Evolutionary conservation across 2,797 vertebrate genomes (phyloP), one percentile per base, ranked within the genome.

Genomic region (Rhinophrynus dorsalis): DNA sequence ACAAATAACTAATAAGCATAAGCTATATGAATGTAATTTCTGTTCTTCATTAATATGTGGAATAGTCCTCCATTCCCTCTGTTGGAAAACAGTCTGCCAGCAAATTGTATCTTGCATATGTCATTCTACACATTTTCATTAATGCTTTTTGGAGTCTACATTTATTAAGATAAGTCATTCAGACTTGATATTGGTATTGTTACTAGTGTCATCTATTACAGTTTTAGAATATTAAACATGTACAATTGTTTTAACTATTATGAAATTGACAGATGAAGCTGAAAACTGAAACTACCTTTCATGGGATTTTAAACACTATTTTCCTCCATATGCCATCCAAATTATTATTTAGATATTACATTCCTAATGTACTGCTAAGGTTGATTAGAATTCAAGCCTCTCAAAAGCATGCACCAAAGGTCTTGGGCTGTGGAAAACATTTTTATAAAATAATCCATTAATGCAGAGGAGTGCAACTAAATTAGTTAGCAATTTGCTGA

Each of bases 401-500:
- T 97, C 93, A 93, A 93, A 94, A 87, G 91, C 91, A 93, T 94
- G 92, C 93, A 93, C 92, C 93, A 95, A 94, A 96, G 96, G 95
- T 97, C 96, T 97, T 93, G 82, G 92, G 92, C 94, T 96, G 92
- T 91, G 93, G 93, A 98, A 98, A 96, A 96, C 94, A 96, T 97
- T 98, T 99, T 98, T 95, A 97, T 98, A 98, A 96, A 99, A 97
- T 98, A 99, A 99, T 96, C 96, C 96, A 99, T 99, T 99, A 98
- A 99, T 98, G 96, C 97, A 98, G 95, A 98, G 97, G 96, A 98
- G 94, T 97, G 96, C 96, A 97, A 98, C 95, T 97, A 99, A 99
- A 99, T 99, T 98, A 98, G 96, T 98, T 98, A 96, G 95, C 97
- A 99, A 99, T 99, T 99, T 99, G 96, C 97, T 98, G 97, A 98